Evolutionary conservation across 1,140 invertebrate genomes (phyloP).

Genomic region (Sarcophaga peregrina): DNA sequence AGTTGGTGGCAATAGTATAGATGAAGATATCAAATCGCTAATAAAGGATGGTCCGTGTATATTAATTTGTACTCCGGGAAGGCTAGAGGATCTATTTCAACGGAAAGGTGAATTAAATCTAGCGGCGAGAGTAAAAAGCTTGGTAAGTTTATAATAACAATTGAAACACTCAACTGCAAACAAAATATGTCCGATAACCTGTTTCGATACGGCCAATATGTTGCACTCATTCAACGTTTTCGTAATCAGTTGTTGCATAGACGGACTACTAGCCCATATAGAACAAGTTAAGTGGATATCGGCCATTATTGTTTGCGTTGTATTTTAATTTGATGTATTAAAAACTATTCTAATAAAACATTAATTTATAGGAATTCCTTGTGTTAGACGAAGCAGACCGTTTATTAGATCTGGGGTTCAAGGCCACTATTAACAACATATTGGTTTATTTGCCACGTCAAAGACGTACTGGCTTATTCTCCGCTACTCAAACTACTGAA

Average conservation of each 20-base stretch:
- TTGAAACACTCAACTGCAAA: background rate
- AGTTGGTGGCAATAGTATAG: conserved; percentile 84
- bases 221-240: too few species aligned
- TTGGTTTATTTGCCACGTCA: conserved; percentile 92
- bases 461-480: conserved; percentile 95
- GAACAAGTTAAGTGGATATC: too few species aligned
- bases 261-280: too few species aligned
- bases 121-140: conserved; percentile 75
- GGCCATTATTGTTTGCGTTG: background rate
- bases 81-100: conserved; percentile 88
- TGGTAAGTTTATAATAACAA: conserved; percentile 69
- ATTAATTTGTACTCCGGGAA: conserved; percentile 90
- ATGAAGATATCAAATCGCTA: conserved; percentile 78
- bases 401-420: conserved; percentile 92
- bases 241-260: too few species aligned
- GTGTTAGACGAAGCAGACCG: conserved; percentile 98
- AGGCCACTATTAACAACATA: conserved; percentile 88
- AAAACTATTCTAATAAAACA: background rate
- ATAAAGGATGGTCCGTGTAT: conserved; percentile 83
- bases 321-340: background rate
- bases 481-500: conserved; percentile 98
- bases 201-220: too few species aligned
- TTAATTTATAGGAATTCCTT: conserved; percentile 80
- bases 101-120: conserved; percentile 75
- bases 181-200: too few species aligned